Base-by-base conservation (phyloP, 2,888 invertebrate genomes). In the Oasisia sp. region DNA sequence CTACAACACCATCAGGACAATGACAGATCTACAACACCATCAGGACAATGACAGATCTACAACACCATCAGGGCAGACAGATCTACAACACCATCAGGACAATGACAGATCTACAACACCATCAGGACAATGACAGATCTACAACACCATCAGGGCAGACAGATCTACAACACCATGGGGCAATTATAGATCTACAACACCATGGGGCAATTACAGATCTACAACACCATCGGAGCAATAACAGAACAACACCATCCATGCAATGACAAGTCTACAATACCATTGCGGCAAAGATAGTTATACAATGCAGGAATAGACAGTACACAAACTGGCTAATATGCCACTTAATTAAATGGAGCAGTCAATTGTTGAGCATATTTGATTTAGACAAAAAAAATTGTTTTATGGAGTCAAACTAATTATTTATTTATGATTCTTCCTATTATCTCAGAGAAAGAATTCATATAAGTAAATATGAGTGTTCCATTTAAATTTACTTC, bases 1-100 rank as follows among this genome's bases (percentile, higher is more conserved):
- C n/a, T n/a, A n/a, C 4, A 97, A 97, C 93, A 99, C 96, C 96
- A 99, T 96, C 0, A 99, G 99, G 0, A 99, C 98, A 9, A 99
- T 97, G 32, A 99, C 94, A 14, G 95, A 94, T 91, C 96, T 96
- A 93, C 11, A 93, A 90, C 45, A 58, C 7, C 50, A 50, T 50
- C 50, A 0, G 9, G 9, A 11, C 50, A 50, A 50, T 50, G 50
- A 50, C 50, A 50, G 50, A 50, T 8, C 50, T 8, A 50, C 50
- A 50, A 5, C 50, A 50, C 50, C 50, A 50, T 50, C 50, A 14
- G 50, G 8, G 50, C 50, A 50, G 9, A 50, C 50, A 50, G 50
- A 50, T 50, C 50, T 50, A 50, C 50, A 50, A 50, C 50, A 50
- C 50, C 50, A 50, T 50, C 8, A 0, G 50, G 9, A 11, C 50